phyloP scores from a whole-genome alignment of 2,888 invertebrate genomes.

The Schizaphis graminum region DNA sequence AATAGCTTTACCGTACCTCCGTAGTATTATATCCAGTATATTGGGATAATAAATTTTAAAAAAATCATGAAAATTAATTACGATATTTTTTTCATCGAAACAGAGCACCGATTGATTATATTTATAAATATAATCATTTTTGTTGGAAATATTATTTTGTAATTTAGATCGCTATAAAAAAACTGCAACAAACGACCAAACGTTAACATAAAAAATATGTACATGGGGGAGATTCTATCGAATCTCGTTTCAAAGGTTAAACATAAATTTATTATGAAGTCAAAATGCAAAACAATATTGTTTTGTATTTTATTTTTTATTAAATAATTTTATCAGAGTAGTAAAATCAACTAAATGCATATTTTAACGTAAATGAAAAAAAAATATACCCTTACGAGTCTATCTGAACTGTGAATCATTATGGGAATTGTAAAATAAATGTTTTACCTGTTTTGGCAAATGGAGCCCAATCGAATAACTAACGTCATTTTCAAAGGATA shows the following conservation, averaged over 20 bases:
- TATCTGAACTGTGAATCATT: background rate
- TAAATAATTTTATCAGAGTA: background rate
- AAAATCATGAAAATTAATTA: background rate
- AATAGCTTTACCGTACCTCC: background rate
- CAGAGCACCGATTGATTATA: background rate
- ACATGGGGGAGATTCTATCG: conserved; percentile 42
- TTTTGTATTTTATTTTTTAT: conserved; percentile 3
- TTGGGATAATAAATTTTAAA: background rate
- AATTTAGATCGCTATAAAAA: background rate
- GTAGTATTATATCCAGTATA: background rate
- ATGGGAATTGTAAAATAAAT: background rate
- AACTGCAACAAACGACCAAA: conserved; percentile 7
- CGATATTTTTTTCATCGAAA: background rate
- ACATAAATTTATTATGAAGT: conserved; percentile 26
- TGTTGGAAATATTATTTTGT: conserved; percentile 9
- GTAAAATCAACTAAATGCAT: background rate
- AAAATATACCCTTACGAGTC: background rate
- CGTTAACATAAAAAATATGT: conserved; percentile 28
- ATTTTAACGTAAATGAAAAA: background rate
- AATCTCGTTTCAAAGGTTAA: conserved; percentile 35
- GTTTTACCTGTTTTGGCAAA: background rate
- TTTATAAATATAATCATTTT: conserved; percentile 15
- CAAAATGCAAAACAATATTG: conserved; percentile 17
- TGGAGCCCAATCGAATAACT: background rate
- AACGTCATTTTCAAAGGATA: background rate